A percentile compares a stretch with the other conserved stretches of the same genome.
Conservation (phyloP, 2,113 vertebrate species). For the Gallinago jamesoni region DNA sequence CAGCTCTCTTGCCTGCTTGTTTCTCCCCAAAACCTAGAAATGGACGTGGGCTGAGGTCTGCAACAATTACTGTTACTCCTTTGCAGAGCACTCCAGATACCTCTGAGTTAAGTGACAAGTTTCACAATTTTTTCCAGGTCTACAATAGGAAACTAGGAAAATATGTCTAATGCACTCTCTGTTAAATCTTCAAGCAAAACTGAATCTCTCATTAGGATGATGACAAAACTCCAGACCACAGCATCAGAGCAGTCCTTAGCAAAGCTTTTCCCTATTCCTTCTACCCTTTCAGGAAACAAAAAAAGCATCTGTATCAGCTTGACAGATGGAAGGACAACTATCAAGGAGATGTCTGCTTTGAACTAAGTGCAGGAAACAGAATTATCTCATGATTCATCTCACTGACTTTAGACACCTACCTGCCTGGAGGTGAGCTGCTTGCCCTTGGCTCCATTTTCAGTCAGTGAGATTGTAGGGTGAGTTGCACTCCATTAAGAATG, state of each 20-base stretch:
- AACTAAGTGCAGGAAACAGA: not conserved
- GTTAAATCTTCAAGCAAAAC: not conserved
- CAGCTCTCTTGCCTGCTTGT: not conserved
- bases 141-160: not conserved
- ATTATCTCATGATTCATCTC: not conserved
- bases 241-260: not conserved
- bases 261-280: not conserved
- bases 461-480: not conserved
- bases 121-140: not conserved
- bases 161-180: not conserved
- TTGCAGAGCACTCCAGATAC: not conserved
- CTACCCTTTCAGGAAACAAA: not conserved
- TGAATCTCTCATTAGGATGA: not conserved
- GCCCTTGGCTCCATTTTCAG: not conserved
- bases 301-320: not conserved
- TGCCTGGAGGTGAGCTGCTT: not conserved
- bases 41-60: not conserved
- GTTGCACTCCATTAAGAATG: not conserved
- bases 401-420: not conserved
- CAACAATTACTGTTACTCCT: not conserved
- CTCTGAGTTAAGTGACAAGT: not conserved
- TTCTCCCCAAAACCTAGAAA: not conserved
- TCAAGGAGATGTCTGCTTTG: not conserved
- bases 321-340: not conserved
- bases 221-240: not conserved